Evolutionary conservation across 2,888 invertebrate genomes (phyloP).

Genomic region (Phyllotreta striolata): DNA sequence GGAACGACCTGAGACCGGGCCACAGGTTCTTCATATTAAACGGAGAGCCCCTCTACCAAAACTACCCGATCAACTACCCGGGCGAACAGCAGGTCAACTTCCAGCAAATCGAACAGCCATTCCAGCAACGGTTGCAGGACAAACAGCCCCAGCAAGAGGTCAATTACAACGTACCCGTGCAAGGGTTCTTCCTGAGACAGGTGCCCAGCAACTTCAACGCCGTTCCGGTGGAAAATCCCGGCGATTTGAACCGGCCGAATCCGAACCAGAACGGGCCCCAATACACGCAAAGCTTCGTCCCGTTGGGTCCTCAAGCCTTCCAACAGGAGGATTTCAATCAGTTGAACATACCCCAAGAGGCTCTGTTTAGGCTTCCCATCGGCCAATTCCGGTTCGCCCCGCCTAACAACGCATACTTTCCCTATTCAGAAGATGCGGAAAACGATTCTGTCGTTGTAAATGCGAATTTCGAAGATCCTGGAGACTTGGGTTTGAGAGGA

Average conservation of each 20-base stretch:
- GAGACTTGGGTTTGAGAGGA: slow-evolving; percentile 13
- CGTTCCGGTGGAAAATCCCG: neutral
- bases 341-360: slow-evolving; percentile 34
- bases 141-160: slow-evolving; percentile 31
- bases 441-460: slow-evolving; percentile 64
- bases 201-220: slow-evolving; percentile 31
- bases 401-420: slow-evolving; percentile 35
- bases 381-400: slow-evolving; percentile 44
- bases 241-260: slow-evolving; percentile 1
- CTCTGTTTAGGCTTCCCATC: slow-evolving; percentile 33
- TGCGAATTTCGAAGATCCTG: slow-evolving; percentile 59
- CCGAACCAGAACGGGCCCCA: slow-evolving; percentile 28
- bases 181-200: slow-evolving; percentile 46
- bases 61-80: slow-evolving; percentile 34
- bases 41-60: slow-evolving; percentile 62
- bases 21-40: slow-evolving; percentile 69
- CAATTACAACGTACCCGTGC: slow-evolving; percentile 37
- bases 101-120: slow-evolving; percentile 34
- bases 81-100: slow-evolving; percentile 24
- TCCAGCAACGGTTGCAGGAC: slow-evolving; percentile 33
- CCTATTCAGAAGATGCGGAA: slow-evolving; percentile 59
- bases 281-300: slow-evolving; percentile 44
- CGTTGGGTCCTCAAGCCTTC: slow-evolving; percentile 41
- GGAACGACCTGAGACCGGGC: slow-evolving; percentile 57
- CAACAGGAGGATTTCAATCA: too few relatives aligned